Evolutionary conservation across 92 coral and sea anemone genomes (phyloP).

Genomic region (Micromussa lordhowensis): DNA sequence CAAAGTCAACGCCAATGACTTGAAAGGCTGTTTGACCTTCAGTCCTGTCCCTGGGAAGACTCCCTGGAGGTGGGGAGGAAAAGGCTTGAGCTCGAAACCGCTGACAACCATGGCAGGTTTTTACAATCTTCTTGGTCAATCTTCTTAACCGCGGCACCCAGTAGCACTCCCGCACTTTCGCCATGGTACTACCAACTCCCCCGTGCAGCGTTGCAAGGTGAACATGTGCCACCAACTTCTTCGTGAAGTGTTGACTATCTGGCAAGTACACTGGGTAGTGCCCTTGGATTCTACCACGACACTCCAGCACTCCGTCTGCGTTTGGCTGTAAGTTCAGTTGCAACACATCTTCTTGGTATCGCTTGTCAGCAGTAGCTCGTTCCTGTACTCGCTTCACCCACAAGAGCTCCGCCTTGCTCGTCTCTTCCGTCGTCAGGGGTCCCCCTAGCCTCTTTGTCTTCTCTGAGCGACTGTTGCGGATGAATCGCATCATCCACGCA

Average conservation of each 20-base stretch:
- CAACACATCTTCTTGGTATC: neutral
- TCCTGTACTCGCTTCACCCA: conserved; percentile 24
- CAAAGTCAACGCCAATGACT: conserved; percentile 36
- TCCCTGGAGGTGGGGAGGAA: conserved; percentile 33
- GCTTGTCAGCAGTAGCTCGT: neutral
- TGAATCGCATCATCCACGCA: conserved; percentile 19
- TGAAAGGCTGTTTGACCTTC: conserved; percentile 34
- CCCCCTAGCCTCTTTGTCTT: conserved; percentile 9
- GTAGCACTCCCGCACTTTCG: conserved; percentile 15
- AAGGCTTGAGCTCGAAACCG: conserved; percentile 35
- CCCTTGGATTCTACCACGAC: conserved; percentile 7
- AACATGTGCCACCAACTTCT: conserved; percentile 22
- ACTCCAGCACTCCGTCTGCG: neutral
- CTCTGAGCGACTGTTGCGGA: neutral
- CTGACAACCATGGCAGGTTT: conserved; percentile 35
- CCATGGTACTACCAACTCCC: conserved; percentile 20
- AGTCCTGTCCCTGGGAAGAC: conserved; percentile 42
- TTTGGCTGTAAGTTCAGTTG: conserved; percentile 14
- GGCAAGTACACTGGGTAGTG: conserved; percentile 15
- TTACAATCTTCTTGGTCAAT: neutral
- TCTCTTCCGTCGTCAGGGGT: conserved; percentile 1
- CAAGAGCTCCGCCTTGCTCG: neutral
- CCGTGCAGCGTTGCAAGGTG: conserved; percentile 34
- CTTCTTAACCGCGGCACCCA: conserved; percentile 29
- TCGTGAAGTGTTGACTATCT: conserved; percentile 23